Evolutionary conservation across 23 tunicate genomes (phyloP), one percentile per base, ranked within the genome.

Genomic region (Phallusia fumigata): DNA sequence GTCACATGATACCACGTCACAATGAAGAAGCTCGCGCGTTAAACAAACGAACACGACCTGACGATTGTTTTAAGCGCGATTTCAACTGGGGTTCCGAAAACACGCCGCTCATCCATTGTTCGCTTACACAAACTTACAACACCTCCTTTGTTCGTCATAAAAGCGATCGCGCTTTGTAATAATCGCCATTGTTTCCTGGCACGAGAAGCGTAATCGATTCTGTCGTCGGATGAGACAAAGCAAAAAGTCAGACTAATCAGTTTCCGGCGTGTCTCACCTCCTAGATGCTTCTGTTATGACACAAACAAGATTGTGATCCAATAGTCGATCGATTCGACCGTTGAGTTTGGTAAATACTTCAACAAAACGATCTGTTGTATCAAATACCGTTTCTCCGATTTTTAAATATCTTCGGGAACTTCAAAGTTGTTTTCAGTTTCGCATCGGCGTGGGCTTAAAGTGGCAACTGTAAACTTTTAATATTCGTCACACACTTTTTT

Each of bases 11-110:
- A 58, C 69, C 69, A 58, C 69, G 69, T 58, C 69, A 58, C 69
- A 58, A 58, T 58, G 28, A 24, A 58, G 28, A 22, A 22, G 69
- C 69, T 58, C 69, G 69, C 69, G 69, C 69, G 69, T 81, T 85
- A 86, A 90, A 85, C 86, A 90, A 90, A 85, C 95, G 83, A 80
- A 90, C 95, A 90, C 58, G 88, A 85, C 52, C 79, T 83, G 24
- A 3, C 45, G 40, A 31, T 85, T 85, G 83, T 74, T 74, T 33
- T 31, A 74, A 74, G n/a, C 77, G 77, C 36, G 40, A 74, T 32
- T 74, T 74, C 30, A 11, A 74, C 30, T 21, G n/a, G 34, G 40
- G 30, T 18, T 19, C 3, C 77, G 22, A 33, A 33, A 32, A 74
- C 34, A 78, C 80, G 40, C 36, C 40, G 47, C 40, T 19, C 81